Base-by-base conservation (phyloP, 1,140 invertebrate genomes). In the Trypoxylus dichotomus region DNA sequence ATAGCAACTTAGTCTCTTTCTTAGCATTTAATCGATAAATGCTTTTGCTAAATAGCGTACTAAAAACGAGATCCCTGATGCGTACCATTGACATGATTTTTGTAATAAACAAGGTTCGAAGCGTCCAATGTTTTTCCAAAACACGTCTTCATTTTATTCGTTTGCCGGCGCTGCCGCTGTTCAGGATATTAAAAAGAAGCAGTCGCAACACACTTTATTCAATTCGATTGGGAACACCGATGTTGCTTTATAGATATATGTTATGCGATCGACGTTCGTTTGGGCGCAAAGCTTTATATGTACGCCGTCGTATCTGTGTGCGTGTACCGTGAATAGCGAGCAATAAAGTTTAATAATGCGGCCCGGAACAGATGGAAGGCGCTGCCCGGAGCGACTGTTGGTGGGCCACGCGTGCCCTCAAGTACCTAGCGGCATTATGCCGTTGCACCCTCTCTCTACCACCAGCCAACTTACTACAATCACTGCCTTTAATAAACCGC, bases 341-440 rank as follows among this genome's bases (percentile, higher is more conserved):
- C 60, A 63, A 63, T 63, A 63, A 63, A 63, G 60, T 63, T 63
- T 63, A 63, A 63, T 63, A 63, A 63, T 63, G 25, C 60, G 60
- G 60, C 60, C 60, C 60, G 60, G 60, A 63, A 63, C 60, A 63
- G 60, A 63, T 63, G 60, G 60, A 24, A 63, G 60, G 60, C 60
- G 60, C 19, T 63, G 60, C 60, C 60, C 60, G 60, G 60, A 63
- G 60, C 60, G 60, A 63, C 60, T 63, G 60, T 63, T 63, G 60
- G 60, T 63, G 60, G 60, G 60, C 60, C 60, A 63, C 60, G 60
- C 60, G 60, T 63, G 60, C 60, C 60, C 60, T 63, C 60, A 63
- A 63, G 60, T 63, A 63, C 60, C 60, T 27, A 27, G 19, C 60
- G 60, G 60, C 60, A 63, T 63, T 63, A 27, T 63, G 60, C 25